A percentile compares a stretch with the other conserved stretches of the same genome.
These are phyloP conservation scores for Priocnemis perturbator DNA, from an alignment of 2,888 invertebrate genomes.

Conservation along the genomic window DNA sequence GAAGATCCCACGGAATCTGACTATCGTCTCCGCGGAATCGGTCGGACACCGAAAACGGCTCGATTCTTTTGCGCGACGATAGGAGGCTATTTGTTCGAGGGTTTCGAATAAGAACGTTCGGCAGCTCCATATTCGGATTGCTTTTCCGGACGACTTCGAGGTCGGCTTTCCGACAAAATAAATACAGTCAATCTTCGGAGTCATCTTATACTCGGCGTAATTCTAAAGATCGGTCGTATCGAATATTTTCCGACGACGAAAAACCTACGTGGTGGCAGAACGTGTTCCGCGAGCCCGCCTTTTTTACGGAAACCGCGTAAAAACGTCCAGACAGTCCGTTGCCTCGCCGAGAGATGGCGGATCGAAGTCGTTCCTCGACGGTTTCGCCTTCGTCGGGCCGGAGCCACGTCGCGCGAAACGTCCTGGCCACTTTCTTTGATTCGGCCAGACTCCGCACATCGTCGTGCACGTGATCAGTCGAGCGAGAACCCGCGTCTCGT, in stretches of 20 bases:
- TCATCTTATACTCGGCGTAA: neutral
- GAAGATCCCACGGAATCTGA: too few relatives aligned
- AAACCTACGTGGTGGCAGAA: conserved; percentile 1
- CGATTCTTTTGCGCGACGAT: neutral
- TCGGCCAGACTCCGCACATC: neutral
- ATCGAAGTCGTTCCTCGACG: conserved; percentile 43
- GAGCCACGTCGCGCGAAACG: neutral
- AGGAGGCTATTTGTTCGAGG: neutral
- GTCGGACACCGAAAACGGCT: neutral
- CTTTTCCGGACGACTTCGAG: too few relatives aligned
- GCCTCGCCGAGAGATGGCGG: conserved; percentile 71
- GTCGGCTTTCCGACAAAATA: too few relatives aligned
- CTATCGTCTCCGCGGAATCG: neutral
- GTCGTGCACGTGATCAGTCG: neutral
- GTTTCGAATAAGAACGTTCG: too few relatives aligned
- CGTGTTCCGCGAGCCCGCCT: conserved; percentile 56
- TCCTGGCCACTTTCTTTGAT: neutral
- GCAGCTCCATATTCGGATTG: too few relatives aligned
- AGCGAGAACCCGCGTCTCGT: neutral
- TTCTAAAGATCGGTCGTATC: neutral
- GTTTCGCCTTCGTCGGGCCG: conserved; percentile 7
- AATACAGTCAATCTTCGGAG: too few relatives aligned
- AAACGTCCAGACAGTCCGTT: conserved; percentile 65
- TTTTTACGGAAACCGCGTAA: conserved; percentile 66
- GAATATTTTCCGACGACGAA: neutral